phyloP scores from a whole-genome alignment of 2,888 invertebrate genomes.

The Acholoe squamosa region DNA sequence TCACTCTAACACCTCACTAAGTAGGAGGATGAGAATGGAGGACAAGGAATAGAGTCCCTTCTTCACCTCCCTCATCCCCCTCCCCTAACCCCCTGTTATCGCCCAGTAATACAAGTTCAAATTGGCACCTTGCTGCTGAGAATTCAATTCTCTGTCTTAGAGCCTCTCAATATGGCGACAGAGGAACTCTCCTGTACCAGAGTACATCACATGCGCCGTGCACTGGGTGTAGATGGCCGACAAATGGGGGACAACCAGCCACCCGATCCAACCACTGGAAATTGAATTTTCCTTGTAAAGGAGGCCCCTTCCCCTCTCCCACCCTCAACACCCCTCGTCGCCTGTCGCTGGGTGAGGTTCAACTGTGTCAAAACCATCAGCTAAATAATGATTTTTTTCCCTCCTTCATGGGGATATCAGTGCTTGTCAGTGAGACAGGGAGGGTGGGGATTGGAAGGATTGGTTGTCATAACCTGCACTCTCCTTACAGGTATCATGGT shows the following conservation, averaged over 20 bases:
- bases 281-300: constrained; percentile 9
- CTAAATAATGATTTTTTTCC: constrained; percentile 27
- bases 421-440: neutral
- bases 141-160: neutral
- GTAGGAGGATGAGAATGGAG: too few species aligned
- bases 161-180: neutral
- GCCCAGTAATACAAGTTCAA: neutral
- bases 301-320: neutral
- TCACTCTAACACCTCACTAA: too few species aligned
- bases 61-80: too few species aligned
- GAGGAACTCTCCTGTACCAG: neutral
- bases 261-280: neutral
- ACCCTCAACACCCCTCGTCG: neutral
- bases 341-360: neutral
- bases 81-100: neutral
- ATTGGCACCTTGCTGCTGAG: constrained; percentile 6
- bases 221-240: constrained; percentile 26
- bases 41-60: too few species aligned
- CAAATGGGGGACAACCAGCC: neutral
- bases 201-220: neutral
- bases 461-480: neutral
- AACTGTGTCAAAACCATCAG: constrained; percentile 28
- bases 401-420: constrained; percentile 37
- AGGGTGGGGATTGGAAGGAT: neutral
- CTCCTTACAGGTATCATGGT: too few species aligned